Base-by-base conservation (phyloP, 2,797 vertebrate species). In the Notoglanidium macrostoma region DNA sequence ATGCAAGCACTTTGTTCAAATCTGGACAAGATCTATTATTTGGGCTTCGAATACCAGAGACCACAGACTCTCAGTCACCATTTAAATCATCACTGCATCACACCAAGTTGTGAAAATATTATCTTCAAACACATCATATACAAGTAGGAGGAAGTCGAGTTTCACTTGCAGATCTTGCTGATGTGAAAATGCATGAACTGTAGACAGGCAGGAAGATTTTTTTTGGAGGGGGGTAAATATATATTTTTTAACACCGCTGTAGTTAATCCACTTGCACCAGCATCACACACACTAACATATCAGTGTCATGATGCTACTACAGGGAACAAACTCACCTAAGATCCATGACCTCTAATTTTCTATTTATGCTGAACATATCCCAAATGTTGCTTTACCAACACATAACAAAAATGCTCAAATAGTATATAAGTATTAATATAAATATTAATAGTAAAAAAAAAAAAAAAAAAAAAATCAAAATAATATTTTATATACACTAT, bases 71-170 rank as follows among this genome's bases (percentile, higher is more conserved):
- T 32, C 65, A 67, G 65, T 9, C 65, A 15, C 14, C 1, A 6
- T 67, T 32, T 32, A 32, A 65, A 90, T 93, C 85, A 49, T 49
- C 49, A 49, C 49, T 90, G 86, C 88, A 91, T 88, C 51, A 51
- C 49, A 87, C 88, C 68, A 26, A 6, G 17, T 32, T 61, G 61
- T 55, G 83, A 88, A 89, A 89, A 89, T 0, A 0, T 88, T 88
- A 91, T 92, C 85, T 35, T 35, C 51, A 44, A 84, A 21, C 85
- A 88, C 17, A 59, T 88, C 74, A 86, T 82, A 89, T 91, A 90
- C 78, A 90, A 88, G 90, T 82, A 81, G 40, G 81, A 87, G 88
- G 89, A 81, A 70, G 23, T 70, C 35, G 73, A 67, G 65, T 67
- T 67, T 67, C 5, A 32, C 26, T 29, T 67, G 65, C 29, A 32